Base-by-base conservation (phyloP, 1,140 invertebrate species). In the Tachypleus tridentatus region DNA sequence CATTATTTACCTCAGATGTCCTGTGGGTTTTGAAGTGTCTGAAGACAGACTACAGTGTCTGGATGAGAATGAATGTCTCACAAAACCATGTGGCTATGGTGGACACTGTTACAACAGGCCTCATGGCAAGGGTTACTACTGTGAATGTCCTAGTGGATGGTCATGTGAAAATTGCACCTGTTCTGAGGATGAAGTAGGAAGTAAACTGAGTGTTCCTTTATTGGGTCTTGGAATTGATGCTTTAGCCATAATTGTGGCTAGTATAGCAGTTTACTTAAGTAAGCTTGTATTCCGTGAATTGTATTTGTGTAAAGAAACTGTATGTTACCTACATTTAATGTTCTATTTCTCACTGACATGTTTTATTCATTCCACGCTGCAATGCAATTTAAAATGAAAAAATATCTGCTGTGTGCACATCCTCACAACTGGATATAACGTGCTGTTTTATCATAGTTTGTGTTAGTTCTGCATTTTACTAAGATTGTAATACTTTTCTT, bases 21-120 rank as follows among this genome's bases (percentile, higher is more conserved):
- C 91, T 67, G 88, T 92, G 79, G 91, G 91, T 76, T 86, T 87
- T 73, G 83, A 92, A 73, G 85, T 91, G 75, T 89, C 91, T 49
- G 82, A 86, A 60, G 90, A 94, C 79, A 86, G 86, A 69, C 91
- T 93, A 78, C 86, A 87, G 71, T 96, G 92, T 77, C 87, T 86
- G 79, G 92, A 96, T 79, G 89, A 91, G 77, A 90, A 96, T 78
- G 92, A 96, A 75, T 96, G 92, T 76, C 83, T 92, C 72, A 90
- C 92, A 76, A 84, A 89, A 76, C 91, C 91, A 66, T 94, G 92
- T 76, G 82, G 91, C 69, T 93, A 93, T 76, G 90, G 70, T 8
- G 70, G 70, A 4, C 57, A 51, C 9, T 74, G 73, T 60, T 61
- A 67, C 52, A 74, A 84, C 83, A 68, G 94, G 89, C 77, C 85